Conservation (phyloP, 2,797 vertebrate species). For the Mormyrops attenuatus region DNA sequence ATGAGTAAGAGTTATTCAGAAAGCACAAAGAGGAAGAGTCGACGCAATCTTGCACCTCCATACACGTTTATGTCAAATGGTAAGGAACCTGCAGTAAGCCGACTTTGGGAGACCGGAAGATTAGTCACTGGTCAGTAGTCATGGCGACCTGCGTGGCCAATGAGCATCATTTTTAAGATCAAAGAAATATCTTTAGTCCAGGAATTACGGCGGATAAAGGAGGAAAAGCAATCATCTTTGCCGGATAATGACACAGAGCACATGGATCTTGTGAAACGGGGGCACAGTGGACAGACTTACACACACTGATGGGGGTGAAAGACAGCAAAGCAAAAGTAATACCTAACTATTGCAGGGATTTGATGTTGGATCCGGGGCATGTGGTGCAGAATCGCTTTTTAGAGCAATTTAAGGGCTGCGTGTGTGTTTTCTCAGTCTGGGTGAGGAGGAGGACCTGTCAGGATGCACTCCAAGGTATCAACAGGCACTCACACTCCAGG, state of each 20-base stretch:
- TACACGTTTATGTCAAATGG: background rate
- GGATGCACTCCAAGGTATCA: background rate
- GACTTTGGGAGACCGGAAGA: background rate
- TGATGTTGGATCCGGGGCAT: background rate
- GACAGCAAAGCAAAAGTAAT: background rate
- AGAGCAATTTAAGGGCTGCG: background rate
- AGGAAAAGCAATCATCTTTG: background rate
- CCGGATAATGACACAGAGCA: background rate
- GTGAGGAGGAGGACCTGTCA: background rate
- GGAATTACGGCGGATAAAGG: background rate
- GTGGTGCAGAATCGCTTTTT: background rate
- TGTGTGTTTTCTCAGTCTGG: background rate
- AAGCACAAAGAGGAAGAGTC: background rate
- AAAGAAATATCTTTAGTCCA: slow-evolving; percentile 3
- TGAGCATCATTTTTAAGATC: background rate
- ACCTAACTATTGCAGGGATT: background rate
- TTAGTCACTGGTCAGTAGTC: background rate
- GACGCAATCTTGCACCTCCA: background rate
- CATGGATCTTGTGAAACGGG: background rate
- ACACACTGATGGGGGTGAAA: background rate
- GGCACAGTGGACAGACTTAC: background rate
- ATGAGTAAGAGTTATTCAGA: background rate
- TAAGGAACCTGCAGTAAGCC: background rate
- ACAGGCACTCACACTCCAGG: background rate
- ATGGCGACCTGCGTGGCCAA: background rate